Evolutionary conservation across 1,140 invertebrate genomes (phyloP).

Genomic region (Coenobita brevimanus): DNA sequence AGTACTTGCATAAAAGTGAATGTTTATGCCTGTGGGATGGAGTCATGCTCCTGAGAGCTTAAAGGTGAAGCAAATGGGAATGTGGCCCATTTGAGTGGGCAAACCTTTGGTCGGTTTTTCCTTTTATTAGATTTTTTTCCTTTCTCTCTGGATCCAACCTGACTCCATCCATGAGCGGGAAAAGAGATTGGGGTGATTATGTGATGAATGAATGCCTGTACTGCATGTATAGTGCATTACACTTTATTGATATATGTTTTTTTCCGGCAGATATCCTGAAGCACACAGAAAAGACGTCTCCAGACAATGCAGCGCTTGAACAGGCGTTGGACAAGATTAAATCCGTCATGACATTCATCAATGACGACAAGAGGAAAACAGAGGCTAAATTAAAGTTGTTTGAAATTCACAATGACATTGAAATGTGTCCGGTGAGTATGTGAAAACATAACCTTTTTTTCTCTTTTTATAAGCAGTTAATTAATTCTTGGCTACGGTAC

Average conservation of each 20-base stretch:
- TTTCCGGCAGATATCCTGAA: conserved; percentile 89
- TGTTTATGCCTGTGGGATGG: neutral
- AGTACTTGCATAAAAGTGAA: neutral
- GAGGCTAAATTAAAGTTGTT: conserved; percentile 96
- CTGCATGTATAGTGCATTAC: too few relatives aligned
- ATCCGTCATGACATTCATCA: conserved; percentile 96
- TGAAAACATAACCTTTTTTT: neutral
- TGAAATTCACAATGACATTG: conserved; percentile 98
- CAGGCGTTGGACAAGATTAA: conserved; percentile 89
- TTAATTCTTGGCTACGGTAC: conserved; percentile 54
- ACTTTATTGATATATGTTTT: too few relatives aligned
- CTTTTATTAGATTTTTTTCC: too few relatives aligned
- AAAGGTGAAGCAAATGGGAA: too few relatives aligned
- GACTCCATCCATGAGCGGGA: too few relatives aligned
- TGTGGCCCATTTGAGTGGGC: too few relatives aligned
- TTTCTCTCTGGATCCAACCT: too few relatives aligned
- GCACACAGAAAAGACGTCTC: conserved; percentile 88
- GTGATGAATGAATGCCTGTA: too few relatives aligned
- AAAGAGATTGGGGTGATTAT: too few relatives aligned
- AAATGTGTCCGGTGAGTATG: conserved; percentile 90
- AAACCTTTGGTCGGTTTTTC: too few relatives aligned
- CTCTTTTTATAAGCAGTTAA: conserved; percentile 43
- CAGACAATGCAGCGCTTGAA: conserved; percentile 88
- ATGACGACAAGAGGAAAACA: conserved; percentile 96
- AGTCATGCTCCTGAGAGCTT: neutral